A percentile compares a stretch with the other conserved stretches of the same genome.
Conservation (phyloP, 2,888 invertebrate species). For the Hydroisotoma schaefferi region DNA sequence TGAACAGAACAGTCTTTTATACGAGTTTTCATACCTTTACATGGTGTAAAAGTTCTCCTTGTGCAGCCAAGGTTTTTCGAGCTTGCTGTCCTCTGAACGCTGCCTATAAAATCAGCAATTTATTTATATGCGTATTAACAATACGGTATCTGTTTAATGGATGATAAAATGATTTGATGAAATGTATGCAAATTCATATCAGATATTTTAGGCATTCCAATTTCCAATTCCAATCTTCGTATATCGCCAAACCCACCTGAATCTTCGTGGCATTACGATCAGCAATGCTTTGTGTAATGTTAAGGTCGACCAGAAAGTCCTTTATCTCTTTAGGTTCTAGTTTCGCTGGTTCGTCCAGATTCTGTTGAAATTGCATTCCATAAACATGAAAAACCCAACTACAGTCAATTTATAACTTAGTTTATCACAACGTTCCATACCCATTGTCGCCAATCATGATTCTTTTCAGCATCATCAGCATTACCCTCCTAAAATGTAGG, state of each 20-base stretch:
- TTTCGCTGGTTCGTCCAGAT: constrained; percentile 29
- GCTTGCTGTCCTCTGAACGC: constrained; percentile 30
- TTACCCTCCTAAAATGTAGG: no score
- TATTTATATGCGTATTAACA: no score
- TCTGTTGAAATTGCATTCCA: constrained; percentile 10
- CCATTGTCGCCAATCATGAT: constrained; percentile 27
- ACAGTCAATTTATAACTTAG: not conserved
- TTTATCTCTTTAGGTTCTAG: constrained; percentile 23
- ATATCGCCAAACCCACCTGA: no score
- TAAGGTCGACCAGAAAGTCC: constrained; percentile 23
- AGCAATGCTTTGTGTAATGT: constrained; percentile 16
- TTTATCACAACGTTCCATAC: constrained; percentile 25
- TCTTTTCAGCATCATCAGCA: not conserved
- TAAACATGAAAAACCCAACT: not conserved
- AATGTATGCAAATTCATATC: not conserved
- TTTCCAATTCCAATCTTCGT: no score
- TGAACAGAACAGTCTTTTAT: no score
- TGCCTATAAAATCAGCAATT: constrained; percentile 17
- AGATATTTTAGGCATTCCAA: no score
- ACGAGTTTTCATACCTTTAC: not conserved
- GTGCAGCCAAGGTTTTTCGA: constrained; percentile 17
- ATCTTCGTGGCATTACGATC: constrained; percentile 9
- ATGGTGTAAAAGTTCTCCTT: constrained; percentile 13
- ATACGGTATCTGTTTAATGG: no score
- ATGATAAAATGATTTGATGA: not conserved